Percentiles rank a stretch among this genome's conserved stretches.
Conservation (phyloP, 2,888 invertebrate species). For the Criorhina ranunculi region DNA sequence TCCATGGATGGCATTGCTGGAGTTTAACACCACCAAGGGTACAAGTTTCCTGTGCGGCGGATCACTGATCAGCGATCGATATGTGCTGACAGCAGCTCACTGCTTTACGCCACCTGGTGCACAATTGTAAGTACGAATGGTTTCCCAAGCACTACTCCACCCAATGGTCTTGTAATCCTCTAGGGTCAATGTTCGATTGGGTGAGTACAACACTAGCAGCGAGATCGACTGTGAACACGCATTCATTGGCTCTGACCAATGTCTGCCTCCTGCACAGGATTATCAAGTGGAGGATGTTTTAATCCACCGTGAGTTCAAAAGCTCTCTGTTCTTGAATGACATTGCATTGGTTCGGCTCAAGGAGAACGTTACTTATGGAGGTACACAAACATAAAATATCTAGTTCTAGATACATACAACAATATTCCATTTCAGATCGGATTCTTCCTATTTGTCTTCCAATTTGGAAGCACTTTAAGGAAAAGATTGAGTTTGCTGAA, state of each 20-base stretch:
- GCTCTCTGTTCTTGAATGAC: conserved; percentile 24
- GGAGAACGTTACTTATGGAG: conserved; percentile 43
- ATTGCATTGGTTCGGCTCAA: conserved; percentile 57
- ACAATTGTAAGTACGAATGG: conserved; percentile 49
- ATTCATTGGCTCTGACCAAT: too few species aligned
- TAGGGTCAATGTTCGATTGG: conserved; percentile 65
- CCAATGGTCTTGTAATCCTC: not conserved
- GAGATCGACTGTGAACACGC: conserved; percentile 57
- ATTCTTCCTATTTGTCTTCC: conserved; percentile 63
- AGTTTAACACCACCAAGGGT: conserved; percentile 49
- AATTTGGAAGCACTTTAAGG: conserved; percentile 36
- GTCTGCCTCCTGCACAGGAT: conserved; percentile 55
- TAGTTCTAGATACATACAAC: not conserved
- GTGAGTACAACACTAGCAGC: conserved; percentile 63
- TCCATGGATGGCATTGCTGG: conserved; percentile 69
- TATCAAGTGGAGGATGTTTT: conserved; percentile 58
- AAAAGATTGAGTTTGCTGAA: conserved; percentile 4
- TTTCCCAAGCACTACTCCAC: not conserved
- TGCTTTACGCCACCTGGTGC: conserved; percentile 47
- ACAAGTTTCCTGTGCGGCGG: conserved; percentile 55
- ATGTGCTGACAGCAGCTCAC: conserved; percentile 70
- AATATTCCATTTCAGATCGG: conserved; percentile 31
- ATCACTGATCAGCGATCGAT: conserved; percentile 62
- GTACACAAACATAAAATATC: not conserved
- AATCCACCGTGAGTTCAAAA: conserved; percentile 49